These are phyloP conservation scores for Pogonognathellus flavescens DNA, from an alignment of 1,140 invertebrate species.

Conservation along the genomic window DNA sequence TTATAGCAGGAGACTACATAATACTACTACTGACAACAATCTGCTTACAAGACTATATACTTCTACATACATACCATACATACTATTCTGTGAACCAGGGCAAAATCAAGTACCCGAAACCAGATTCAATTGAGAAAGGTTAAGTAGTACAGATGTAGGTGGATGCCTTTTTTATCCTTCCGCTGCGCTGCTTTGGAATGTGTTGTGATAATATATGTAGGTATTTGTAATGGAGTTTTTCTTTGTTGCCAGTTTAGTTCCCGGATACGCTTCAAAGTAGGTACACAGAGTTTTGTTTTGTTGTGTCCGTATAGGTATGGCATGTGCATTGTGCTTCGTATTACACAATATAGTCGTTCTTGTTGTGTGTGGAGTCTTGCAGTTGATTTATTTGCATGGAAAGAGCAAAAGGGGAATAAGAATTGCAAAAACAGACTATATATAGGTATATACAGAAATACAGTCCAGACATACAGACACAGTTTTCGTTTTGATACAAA, in stretches of 20 bases:
- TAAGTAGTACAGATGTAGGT: not conserved
- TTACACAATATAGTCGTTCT: not conserved
- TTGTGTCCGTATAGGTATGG: not conserved
- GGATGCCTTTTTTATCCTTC: not conserved
- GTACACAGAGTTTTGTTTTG: not conserved
- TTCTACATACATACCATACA: no score
- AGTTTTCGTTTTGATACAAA: not conserved
- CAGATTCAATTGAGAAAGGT: slow-evolving; percentile 23
- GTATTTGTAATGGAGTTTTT: slow-evolving; percentile 19
- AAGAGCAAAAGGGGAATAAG: slow-evolving; percentile 28
- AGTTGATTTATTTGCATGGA: slow-evolving; percentile 39
- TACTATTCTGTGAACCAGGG: no score
- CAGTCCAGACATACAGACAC: not conserved
- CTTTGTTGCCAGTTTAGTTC: slow-evolving; percentile 28
- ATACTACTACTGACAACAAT: no score
- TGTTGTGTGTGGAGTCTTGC: slow-evolving; percentile 15
- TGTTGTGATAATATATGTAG: not conserved
- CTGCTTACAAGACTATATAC: no score
- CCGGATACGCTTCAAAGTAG: not conserved
- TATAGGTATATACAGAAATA: not conserved
- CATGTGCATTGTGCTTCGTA: not conserved
- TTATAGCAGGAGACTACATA: no score
- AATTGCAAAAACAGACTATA: not conserved
- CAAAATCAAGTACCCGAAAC: slow-evolving; percentile 2
- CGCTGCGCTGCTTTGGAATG: not conserved